A percentile compares a stretch with the other conserved stretches of the same genome.
phyloP scores from a whole-genome alignment of 2,797 vertebrate genomes.

The Selene dorsalis region DNA sequence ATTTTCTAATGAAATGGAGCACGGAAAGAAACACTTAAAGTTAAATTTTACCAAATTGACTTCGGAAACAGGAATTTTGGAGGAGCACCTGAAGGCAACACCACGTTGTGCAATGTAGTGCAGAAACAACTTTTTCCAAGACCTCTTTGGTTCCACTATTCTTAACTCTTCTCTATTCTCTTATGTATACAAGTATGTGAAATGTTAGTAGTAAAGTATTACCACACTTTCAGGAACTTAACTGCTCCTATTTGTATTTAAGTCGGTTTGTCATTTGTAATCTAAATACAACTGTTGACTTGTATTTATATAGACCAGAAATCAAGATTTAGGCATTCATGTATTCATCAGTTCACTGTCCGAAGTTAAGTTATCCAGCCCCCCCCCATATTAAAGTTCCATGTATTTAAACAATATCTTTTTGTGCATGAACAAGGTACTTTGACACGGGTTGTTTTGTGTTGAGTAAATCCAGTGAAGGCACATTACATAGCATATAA shows the following conservation, averaged over 20 bases:
- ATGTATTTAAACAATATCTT: background rate
- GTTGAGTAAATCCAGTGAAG: background rate
- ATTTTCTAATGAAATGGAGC: background rate
- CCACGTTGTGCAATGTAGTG: background rate
- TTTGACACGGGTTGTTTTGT: background rate
- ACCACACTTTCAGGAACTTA: background rate
- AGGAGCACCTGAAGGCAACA: conserved; percentile 11
- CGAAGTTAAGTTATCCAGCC: background rate
- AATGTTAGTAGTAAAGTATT: no score
- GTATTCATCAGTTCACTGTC: no score
- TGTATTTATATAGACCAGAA: background rate
- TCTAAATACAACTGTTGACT: background rate
- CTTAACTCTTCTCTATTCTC: no score
- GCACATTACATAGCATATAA: background rate
- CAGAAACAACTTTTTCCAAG: no score
- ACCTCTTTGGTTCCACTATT: background rate
- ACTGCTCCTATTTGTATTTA: background rate
- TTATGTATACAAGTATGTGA: background rate
- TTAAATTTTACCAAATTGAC: background rate
- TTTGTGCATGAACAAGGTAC: background rate
- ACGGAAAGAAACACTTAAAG: no score
- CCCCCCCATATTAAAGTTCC: background rate
- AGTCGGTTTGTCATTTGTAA: background rate
- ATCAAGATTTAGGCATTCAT: background rate
- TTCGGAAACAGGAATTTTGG: background rate